Evolutionary conservation across 2,888 invertebrate species (phyloP).

Genomic region (Athalia cordata): DNA sequence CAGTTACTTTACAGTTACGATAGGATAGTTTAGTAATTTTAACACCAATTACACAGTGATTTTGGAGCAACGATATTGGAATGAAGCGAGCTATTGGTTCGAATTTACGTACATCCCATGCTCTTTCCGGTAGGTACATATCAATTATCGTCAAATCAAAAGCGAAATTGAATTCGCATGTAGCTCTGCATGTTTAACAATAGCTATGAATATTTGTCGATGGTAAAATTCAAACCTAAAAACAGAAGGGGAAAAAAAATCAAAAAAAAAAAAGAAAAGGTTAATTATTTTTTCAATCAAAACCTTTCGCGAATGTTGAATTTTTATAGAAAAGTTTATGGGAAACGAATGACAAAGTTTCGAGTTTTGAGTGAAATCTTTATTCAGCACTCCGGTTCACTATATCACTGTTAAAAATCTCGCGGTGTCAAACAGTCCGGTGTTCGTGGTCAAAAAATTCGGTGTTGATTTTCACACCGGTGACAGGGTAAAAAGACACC

Average conservation of each 20-base stretch:
- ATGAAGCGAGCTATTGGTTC: not conserved
- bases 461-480: too few relatives aligned
- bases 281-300: not conserved
- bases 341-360: not conserved
- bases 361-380: not conserved
- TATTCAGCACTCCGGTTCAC: not conserved
- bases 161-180: slow-evolving; percentile 25
- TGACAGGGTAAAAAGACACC: too few relatives aligned
- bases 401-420: too few relatives aligned
- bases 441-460: too few relatives aligned
- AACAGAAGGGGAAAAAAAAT: not conserved
- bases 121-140: not conserved
- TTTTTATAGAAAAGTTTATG: slow-evolving; percentile 7
- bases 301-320: not conserved
- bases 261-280: too few relatives aligned
- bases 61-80: slow-evolving; percentile 7
- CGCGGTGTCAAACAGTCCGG: too few relatives aligned
- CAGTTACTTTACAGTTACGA: slow-evolving; percentile 29
- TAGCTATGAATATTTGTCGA: slow-evolving; percentile 22
- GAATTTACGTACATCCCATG: too few relatives aligned
- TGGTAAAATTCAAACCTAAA: not conserved
- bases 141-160: slow-evolving; percentile 22
- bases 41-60: slow-evolving; percentile 21
- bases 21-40: slow-evolving; percentile 2
- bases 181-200: not conserved